These are phyloP conservation scores for Eupithecia centaureata DNA, from an alignment of 2,888 invertebrate genomes.

Conservation along the genomic window DNA sequence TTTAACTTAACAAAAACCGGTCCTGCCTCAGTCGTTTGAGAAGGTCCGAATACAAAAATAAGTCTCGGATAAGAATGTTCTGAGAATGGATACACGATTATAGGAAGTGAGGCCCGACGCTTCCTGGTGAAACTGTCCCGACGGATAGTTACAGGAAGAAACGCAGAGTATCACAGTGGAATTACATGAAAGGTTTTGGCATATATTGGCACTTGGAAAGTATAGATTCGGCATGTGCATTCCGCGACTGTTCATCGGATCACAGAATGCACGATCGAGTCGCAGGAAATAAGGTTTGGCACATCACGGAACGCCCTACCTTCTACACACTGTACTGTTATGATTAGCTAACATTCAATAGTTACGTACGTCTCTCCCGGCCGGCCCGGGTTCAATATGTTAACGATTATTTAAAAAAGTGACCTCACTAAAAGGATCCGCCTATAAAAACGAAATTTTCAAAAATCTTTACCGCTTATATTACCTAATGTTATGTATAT, in stretches of 20 bases:
- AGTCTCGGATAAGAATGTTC: constrained; percentile 44
- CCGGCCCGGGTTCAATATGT: constrained; percentile 38
- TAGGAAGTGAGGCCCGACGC: constrained; percentile 24
- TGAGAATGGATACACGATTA: constrained; percentile 34
- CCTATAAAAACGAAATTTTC: constrained; percentile 57
- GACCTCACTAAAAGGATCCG: constrained; percentile 58
- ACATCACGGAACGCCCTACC: constrained; percentile 56
- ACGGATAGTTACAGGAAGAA: not conserved
- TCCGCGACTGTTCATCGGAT: constrained; percentile 15
- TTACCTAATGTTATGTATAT: constrained; percentile 58
- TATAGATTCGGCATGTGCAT: constrained; percentile 44
- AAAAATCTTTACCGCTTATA: constrained; percentile 56
- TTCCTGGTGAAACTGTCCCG: constrained; percentile 1
- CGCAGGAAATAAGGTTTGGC: constrained; percentile 55
- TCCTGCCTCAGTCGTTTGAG: constrained; percentile 65
- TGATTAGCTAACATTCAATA: constrained; percentile 64
- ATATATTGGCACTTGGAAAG: constrained; percentile 54
- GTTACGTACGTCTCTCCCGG: constrained; percentile 59
- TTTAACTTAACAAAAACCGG: constrained; percentile 70
- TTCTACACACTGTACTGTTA: constrained; percentile 57
- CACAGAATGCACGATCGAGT: constrained; percentile 32
- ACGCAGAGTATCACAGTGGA: constrained; percentile 23
- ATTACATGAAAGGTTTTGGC: constrained; percentile 41
- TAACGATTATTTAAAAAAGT: constrained; percentile 48
- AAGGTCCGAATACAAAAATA: constrained; percentile 66